These are phyloP conservation scores for Allophyes oxyacanthae DNA, from an alignment of 2,888 invertebrate species.

Conservation along the genomic window DNA sequence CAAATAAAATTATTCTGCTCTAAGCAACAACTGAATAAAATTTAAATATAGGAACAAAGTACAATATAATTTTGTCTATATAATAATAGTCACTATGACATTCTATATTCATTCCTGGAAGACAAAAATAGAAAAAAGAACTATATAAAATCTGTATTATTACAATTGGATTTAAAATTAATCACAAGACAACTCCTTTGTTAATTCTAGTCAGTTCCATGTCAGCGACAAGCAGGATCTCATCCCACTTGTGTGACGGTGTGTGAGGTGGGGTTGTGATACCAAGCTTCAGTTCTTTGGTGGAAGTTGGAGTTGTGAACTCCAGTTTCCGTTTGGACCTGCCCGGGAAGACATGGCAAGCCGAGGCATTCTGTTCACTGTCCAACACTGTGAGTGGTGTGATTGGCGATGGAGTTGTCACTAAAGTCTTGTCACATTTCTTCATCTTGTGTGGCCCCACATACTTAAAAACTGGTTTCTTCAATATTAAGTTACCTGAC, in stretches of 20 bases:
- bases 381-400: slow-evolving; percentile 76
- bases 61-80: slow-evolving; percentile 61
- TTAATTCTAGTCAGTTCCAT: slow-evolving; percentile 90
- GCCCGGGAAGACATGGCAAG: slow-evolving; percentile 77
- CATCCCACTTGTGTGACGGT: slow-evolving; percentile 88
- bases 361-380: slow-evolving; percentile 67
- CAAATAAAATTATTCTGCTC: slow-evolving; percentile 64
- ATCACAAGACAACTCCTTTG: slow-evolving; percentile 81
- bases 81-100: slow-evolving; percentile 53
- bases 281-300: slow-evolving; percentile 75
- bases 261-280: slow-evolving; percentile 83
- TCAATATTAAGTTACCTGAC: slow-evolving; percentile 89
- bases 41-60: slow-evolving; percentile 77
- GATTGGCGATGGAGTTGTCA: slow-evolving; percentile 77
- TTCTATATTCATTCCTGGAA: slow-evolving; percentile 73
- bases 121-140: slow-evolving; percentile 72
- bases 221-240: slow-evolving; percentile 88
- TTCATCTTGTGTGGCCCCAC: slow-evolving; percentile 87
- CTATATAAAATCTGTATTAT: slow-evolving; percentile 69
- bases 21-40: slow-evolving; percentile 78
- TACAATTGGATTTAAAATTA: slow-evolving; percentile 59
- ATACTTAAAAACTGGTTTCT: slow-evolving; percentile 92
- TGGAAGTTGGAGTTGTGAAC: slow-evolving; percentile 79
- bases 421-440: slow-evolving; percentile 70
- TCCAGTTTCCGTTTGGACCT: slow-evolving; percentile 85